Conservation (phyloP, 2,888 invertebrate species). For the Epirrita christyi region DNA sequence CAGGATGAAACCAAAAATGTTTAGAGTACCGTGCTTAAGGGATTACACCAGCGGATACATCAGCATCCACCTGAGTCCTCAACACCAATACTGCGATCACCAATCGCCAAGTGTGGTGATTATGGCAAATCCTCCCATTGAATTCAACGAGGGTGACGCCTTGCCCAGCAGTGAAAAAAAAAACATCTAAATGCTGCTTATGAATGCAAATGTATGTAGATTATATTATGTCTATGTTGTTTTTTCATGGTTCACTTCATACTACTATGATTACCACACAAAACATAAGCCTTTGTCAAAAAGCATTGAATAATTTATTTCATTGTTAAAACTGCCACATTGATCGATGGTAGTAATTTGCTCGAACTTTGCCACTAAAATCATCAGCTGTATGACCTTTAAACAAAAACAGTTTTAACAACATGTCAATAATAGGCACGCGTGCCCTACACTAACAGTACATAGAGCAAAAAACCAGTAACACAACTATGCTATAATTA, state of each 20-base stretch:
- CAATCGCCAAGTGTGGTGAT: no score
- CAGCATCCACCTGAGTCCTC: no score
- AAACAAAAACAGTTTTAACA: conserved; percentile 34
- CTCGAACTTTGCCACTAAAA: conserved; percentile 29
- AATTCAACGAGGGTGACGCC: no score
- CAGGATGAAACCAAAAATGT: no score
- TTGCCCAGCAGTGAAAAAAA: no score
- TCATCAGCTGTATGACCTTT: conserved; percentile 26
- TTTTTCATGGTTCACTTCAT: neutral
- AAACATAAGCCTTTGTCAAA: conserved; percentile 15
- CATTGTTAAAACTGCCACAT: conserved; percentile 21
- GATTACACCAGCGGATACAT: no score
- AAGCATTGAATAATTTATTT: conserved; percentile 27
- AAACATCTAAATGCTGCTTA: no score
- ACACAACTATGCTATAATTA: neutral
- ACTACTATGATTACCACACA: conserved; percentile 12
- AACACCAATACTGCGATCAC: no score
- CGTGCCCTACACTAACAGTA: conserved; percentile 32
- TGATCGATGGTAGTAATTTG: conserved; percentile 29
- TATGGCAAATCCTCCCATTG: no score
- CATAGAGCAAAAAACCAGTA: conserved; percentile 25
- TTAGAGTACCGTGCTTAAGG: no score
- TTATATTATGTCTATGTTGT: no score
- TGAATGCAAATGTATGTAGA: no score
- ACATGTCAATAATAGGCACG: conserved; percentile 51